Evolutionary conservation across 2,113 vertebrate genomes (phyloP).

Genomic region (Phaethon lepturus): DNA sequence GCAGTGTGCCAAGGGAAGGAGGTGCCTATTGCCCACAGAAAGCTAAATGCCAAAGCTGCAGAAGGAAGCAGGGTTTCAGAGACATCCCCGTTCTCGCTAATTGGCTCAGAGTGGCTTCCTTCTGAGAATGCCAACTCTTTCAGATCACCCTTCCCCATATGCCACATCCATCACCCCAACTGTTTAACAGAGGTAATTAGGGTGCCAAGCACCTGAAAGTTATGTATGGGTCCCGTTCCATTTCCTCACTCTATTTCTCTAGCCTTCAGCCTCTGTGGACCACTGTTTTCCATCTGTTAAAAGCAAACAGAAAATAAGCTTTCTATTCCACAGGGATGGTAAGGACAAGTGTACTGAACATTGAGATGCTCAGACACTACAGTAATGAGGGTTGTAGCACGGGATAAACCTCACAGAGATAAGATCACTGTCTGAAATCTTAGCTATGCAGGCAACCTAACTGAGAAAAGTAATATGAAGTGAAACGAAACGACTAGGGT

Average conservation of each 20-base stretch:
- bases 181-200: not conserved
- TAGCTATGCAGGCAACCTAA: not conserved
- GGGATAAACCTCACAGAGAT: not conserved
- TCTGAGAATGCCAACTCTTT: not conserved
- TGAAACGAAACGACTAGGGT: not conserved
- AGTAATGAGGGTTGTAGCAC: not conserved
- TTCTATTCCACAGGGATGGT: not conserved
- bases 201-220: not conserved
- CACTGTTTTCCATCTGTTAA: not conserved
- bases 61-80: not conserved
- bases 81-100: not conserved
- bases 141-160: not conserved
- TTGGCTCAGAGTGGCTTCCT: not conserved
- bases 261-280: rapidly evolving
- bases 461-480: not conserved
- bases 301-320: not conserved
- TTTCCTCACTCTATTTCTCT: not conserved
- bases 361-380: not conserved
- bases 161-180: not conserved
- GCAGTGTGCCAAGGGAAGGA: not conserved
- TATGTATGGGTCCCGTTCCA: not conserved
- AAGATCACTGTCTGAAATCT: not conserved
- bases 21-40: not conserved
- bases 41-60: slow-evolving; percentile 26
- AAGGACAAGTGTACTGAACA: not conserved